Conservation (phyloP, 2,113 vertebrate genomes). For the Vulpes ferrilata region DNA sequence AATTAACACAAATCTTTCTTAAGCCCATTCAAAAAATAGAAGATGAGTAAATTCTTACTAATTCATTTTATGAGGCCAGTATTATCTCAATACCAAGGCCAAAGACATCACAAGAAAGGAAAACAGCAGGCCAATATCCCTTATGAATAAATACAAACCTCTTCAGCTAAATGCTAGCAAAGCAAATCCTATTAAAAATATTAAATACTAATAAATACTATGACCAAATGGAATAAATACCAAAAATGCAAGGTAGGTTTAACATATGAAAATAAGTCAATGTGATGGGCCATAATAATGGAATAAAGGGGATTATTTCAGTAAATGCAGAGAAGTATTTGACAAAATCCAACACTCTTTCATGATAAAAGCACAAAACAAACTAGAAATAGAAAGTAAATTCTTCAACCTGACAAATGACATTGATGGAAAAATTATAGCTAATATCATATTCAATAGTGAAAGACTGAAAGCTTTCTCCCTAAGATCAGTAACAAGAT, state of each 20-base stretch:
- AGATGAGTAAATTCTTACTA: not conserved
- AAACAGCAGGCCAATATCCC: not conserved
- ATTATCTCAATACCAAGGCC: not conserved
- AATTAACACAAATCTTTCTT: not conserved
- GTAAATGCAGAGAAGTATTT: not conserved
- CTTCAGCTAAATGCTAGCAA: not conserved
- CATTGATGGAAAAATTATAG: not conserved
- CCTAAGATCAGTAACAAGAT: not conserved
- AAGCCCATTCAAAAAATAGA: not conserved
- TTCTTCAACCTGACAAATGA: not conserved
- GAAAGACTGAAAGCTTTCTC: not conserved
- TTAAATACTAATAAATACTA: not conserved
- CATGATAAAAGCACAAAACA: not conserved
- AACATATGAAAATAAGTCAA: not conserved
- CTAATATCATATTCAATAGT: not conserved
- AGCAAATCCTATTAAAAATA: not conserved
- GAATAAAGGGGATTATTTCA: not conserved
- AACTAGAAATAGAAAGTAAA: not conserved
- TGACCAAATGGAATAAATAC: not conserved
- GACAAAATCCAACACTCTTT: not conserved
- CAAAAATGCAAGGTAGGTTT: not conserved
- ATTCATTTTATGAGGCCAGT: not conserved
- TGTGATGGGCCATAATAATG: not conserved
- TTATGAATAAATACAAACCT: not conserved
- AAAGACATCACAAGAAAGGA: not conserved